Evolutionary conservation across 2,797 vertebrate genomes (phyloP).

Genomic region (Acrocephalus scirpaceus): DNA sequence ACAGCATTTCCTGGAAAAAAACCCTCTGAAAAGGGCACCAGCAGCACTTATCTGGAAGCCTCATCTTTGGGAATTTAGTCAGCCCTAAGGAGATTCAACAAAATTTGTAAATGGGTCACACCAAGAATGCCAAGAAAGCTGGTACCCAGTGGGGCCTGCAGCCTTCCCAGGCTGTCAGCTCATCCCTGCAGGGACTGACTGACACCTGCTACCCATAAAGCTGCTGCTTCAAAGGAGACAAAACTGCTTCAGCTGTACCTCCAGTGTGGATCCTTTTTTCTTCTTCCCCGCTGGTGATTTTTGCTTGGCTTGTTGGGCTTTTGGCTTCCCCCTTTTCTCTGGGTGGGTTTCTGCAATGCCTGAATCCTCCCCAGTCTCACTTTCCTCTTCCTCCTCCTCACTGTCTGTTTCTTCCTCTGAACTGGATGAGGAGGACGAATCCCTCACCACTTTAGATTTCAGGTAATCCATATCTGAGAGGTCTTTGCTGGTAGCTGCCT

Average conservation of each 20-base stretch:
- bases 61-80: background rate
- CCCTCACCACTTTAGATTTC: slow-evolving; percentile 87
- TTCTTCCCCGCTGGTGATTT: background rate
- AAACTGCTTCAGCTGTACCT: slow-evolving; percentile 47
- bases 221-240: background rate
- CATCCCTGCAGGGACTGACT: background rate
- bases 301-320: slow-evolving; percentile 45
- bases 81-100: background rate
- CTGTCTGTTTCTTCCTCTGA: slow-evolving; percentile 62
- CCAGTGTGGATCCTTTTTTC: background rate
- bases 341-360: background rate
- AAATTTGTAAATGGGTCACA: background rate
- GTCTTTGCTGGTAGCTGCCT: slow-evolving; percentile 56
- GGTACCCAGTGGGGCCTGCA: background rate
- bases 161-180: background rate
- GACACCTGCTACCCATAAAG: accelerated
- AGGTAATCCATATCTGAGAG: slow-evolving; percentile 97
- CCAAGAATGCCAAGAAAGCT: background rate
- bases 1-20: background rate
- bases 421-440: background rate
- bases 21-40: background rate
- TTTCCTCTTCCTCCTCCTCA: slow-evolving; percentile 11
- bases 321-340: background rate
- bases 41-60: background rate
- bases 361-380: slow-evolving; percentile 19